Base-by-base conservation (phyloP, 2,797 vertebrate species). In the Loriculus beryllinus region DNA sequence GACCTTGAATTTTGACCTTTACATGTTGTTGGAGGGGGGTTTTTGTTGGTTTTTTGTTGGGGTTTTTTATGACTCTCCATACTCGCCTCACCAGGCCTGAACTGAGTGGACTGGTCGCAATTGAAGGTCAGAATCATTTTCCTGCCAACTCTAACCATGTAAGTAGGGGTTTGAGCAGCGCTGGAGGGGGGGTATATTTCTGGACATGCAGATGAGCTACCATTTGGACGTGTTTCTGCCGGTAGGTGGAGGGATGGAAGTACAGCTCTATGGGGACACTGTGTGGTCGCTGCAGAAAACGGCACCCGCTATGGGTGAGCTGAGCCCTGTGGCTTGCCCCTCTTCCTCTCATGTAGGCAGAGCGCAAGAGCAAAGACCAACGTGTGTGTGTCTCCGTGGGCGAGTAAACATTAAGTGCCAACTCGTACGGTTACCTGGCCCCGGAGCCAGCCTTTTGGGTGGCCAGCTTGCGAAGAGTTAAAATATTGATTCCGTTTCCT, bases 221-320 rank as follows among this genome's bases (percentile, higher is more conserved):
- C 22, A 10, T 35, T 37, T 51, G 90, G 59, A 62, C 15, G 6
- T 1, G 8, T 14, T 90, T 43, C 59, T 12, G 63, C 45, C 31
- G 52, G 25, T n/a, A 10, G 26, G 43, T 68, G 65, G 64, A 43
- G 8, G 18, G 43, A 31, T 14, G 10, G 12, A 56, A 93, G 47
- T 21, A 20, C 80, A 42, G 97, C 75, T 9, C 95, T 93, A 71
- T 96, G 96, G 88, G 94, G 97, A 97, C 97, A 97, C 97, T 4
- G 42, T 92, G 97, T 96, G 98, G 97, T 16, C 23, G 16, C 68
- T 95, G 23, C 29, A 5, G 25, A 80, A 39, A 92, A 92, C 15
- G 47, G 67, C 91, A 94, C 26, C 28, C 4, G 2, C n/a, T 3
- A 23, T 14, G 48, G 33, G 45, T 3, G 9, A 37, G 19, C 48